Evolutionary conservation across 2,113 vertebrate genomes (phyloP).

Genomic region (Steatornis caripensis): DNA sequence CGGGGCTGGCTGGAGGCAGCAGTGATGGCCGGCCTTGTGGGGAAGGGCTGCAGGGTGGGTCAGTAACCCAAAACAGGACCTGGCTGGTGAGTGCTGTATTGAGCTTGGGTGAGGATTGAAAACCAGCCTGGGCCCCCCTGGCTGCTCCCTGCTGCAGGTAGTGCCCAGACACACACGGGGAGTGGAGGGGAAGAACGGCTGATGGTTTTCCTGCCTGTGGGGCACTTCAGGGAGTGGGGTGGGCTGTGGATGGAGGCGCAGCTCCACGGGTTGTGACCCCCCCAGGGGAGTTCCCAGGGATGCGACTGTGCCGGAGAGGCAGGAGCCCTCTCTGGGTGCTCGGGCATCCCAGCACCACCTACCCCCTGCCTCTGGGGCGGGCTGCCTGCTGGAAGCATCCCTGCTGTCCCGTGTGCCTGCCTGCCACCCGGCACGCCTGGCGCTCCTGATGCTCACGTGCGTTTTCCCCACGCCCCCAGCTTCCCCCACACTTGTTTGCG

Average conservation of each 20-base stretch:
- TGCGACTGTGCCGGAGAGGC: not conserved
- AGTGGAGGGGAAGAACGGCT: not conserved
- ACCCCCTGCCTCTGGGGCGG: not conserved
- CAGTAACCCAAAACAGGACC: not conserved
- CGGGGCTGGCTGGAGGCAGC: not conserved
- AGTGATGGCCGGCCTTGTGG: not conserved
- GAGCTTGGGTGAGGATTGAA: not conserved
- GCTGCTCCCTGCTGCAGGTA: not conserved
- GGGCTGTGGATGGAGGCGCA: not conserved
- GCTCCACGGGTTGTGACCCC: too few species aligned
- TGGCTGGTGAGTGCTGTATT: accelerated
- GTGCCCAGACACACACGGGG: accelerated
- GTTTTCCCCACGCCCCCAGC: too few species aligned
- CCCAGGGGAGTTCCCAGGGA: too few species aligned
- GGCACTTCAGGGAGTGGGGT: not conserved
- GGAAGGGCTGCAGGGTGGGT: not conserved
- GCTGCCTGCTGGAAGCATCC: not conserved
- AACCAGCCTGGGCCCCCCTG: accelerated
- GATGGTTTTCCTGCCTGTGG: not conserved
- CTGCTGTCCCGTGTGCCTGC: accelerated
- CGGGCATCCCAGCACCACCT: not conserved
- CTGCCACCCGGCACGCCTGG: accelerated
- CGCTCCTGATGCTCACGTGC: accelerated
- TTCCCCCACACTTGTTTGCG: not conserved
- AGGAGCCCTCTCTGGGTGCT: not conserved